Evolutionary conservation across 2,113 vertebrate genomes (phyloP).

Genomic region (Arizona elegans): DNA sequence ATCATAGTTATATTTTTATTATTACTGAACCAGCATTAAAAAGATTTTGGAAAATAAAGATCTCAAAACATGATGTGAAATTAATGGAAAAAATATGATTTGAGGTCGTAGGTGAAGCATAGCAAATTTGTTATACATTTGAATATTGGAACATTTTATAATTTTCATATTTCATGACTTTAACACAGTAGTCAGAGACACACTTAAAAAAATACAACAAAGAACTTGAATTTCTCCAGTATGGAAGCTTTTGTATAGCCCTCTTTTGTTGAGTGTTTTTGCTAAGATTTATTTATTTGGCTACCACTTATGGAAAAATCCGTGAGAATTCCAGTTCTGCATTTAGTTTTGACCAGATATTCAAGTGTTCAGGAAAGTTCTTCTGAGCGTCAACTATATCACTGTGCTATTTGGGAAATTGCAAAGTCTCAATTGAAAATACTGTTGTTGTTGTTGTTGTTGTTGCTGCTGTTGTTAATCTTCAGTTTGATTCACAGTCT

Average conservation of each 20-base stretch:
- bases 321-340: background rate
- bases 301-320: background rate
- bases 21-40: background rate
- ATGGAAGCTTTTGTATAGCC: background rate
- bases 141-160: background rate
- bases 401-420: background rate
- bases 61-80: background rate
- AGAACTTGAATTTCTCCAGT: background rate
- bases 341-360: background rate
- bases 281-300: background rate
- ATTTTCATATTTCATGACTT: background rate
- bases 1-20: background rate
- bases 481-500: too few relatives aligned
- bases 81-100: background rate
- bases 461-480: background rate
- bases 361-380: background rate
- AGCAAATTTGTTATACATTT: background rate
- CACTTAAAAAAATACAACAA: background rate
- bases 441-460: background rate
- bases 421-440: background rate
- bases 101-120: background rate
- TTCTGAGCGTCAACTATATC: background rate
- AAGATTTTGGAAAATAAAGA: background rate
- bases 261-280: background rate
- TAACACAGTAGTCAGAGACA: background rate